Conservation (phyloP, 2,888 invertebrate species). For the Meteorus cinctellus region DNA sequence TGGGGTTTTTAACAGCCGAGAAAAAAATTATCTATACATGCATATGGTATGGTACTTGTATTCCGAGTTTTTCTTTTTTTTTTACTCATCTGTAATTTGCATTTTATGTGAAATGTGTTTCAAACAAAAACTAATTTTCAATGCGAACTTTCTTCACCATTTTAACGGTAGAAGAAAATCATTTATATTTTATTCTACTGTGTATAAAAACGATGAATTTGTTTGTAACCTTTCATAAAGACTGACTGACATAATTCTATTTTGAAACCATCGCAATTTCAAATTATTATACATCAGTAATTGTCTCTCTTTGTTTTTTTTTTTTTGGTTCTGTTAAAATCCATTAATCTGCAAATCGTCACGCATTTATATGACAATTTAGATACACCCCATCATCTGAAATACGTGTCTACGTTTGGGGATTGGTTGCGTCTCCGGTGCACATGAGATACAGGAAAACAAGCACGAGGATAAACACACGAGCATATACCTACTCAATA, state of each 20-base stretch:
- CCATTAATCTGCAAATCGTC: too few species aligned
- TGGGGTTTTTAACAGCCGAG: constrained; percentile 26
- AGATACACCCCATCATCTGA: too few species aligned
- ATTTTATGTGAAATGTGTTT: not conserved
- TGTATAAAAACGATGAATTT: too few species aligned
- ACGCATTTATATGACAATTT: too few species aligned
- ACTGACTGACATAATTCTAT: too few species aligned
- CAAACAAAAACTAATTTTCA: not conserved
- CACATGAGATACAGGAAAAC: constrained; percentile 18
- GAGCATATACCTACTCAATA: constrained; percentile 59
- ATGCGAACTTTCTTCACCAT: not conserved
- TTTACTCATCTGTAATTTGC: not conserved
- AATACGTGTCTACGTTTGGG: not conserved
- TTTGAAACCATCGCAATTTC: too few species aligned
- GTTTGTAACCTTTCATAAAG: too few species aligned
- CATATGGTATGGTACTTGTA: not conserved
- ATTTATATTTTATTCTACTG: too few species aligned
- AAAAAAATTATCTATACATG: constrained; percentile 13
- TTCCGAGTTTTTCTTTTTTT: not conserved
- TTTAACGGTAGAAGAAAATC: not conserved
- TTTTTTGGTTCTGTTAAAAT: too few species aligned
- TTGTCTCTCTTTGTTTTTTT: too few species aligned
- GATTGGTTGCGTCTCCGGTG: not conserved
- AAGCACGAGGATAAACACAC: constrained; percentile 18
- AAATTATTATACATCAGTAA: too few species aligned